Base-by-base conservation (phyloP, 2,113 vertebrate species). In the Alces alces region DNA sequence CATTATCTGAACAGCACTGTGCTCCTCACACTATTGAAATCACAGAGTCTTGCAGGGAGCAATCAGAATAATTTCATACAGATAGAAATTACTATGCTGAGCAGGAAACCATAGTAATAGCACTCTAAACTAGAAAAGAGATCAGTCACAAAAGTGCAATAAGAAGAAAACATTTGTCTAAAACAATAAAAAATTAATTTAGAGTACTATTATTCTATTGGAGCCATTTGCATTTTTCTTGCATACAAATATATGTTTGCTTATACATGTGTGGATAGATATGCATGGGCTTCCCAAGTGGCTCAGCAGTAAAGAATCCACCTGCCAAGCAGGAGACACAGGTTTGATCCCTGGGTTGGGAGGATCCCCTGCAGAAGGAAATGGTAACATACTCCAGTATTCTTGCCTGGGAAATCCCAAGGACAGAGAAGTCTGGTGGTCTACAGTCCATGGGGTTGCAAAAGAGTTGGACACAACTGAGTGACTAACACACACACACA, bases 11-110 rank as follows among this genome's bases (percentile, higher is more conserved):
- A 17, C 43, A 87, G 70, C 89, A 89, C 0, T 0, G 47, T 91
- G 92, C 91, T 97, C 97, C 80, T 95, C 95, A 97, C 97, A 98
- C 96, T 95, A 96, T 64, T 95, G 93, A 97, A 97, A 97, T 97
- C 87, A 79, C 70, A 64, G 61, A 50, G 87, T 50, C 95, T 91
- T 97, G 96, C 94, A 98, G 97, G 97, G 97, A 98, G 89, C 73
- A 95, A 96, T 93, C 97, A 89, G 96, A 95, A 78, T 80, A 50
- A 80, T 80, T 95, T 58, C 61, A 50, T 76, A 94, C 43, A 52
- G 70, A 91, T 76, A 52, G 36, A 96, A 84, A 57, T 95, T 88
- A 79, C 80, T 84, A 70, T 58, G 76, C 89, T 43, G 79, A 97
- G 91, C 64, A 95, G 95, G 79, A 95, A 80, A 82, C 54, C 97